phyloP scores from a whole-genome alignment of 2,888 invertebrate species.

The Acleris cristana region DNA sequence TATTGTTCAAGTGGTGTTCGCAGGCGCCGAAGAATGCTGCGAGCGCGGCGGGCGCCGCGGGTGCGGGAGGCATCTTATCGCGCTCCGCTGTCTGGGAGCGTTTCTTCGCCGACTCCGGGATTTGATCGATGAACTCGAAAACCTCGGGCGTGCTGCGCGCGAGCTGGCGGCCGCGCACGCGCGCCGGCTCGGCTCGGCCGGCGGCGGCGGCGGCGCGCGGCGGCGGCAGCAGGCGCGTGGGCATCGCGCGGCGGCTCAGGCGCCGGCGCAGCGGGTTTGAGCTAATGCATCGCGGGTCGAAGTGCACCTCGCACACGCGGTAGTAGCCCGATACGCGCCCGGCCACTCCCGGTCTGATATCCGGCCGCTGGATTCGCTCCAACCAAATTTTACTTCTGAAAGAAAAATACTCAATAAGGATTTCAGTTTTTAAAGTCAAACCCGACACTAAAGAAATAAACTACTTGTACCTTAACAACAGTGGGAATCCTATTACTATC shows the following conservation, averaged over 20 bases:
- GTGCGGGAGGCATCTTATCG: background rate
- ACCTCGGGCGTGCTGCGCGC: conserved; percentile 12
- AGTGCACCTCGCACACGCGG: conserved; percentile 31
- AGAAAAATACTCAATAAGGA: background rate
- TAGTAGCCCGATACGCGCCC: conserved; percentile 28
- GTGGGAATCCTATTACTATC: too few species aligned
- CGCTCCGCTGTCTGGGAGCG: background rate
- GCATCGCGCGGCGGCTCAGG: conserved; percentile 10
- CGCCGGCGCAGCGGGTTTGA: conserved; percentile 5
- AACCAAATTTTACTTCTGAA: conserved; percentile 11
- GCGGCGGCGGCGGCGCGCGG: background rate
- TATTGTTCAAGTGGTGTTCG: background rate
- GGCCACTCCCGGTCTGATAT: conserved; percentile 1
- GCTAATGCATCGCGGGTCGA: conserved; percentile 3
- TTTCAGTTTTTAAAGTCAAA: background rate
- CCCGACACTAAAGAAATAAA: too few species aligned
- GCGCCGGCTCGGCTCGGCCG: background rate
- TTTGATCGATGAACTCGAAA: conserved; percentile 15
- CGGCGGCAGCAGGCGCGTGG: conserved; percentile 6
- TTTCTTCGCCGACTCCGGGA: background rate
- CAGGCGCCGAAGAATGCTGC: conserved; percentile 10
- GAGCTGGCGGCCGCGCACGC: background rate
- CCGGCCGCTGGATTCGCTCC: conserved; percentile 17
- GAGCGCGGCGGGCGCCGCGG: conserved; percentile 7
- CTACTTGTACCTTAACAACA: too few species aligned